phyloP scores from a whole-genome alignment of 2,797 vertebrate species.

The Eremophila alpestris region DNA sequence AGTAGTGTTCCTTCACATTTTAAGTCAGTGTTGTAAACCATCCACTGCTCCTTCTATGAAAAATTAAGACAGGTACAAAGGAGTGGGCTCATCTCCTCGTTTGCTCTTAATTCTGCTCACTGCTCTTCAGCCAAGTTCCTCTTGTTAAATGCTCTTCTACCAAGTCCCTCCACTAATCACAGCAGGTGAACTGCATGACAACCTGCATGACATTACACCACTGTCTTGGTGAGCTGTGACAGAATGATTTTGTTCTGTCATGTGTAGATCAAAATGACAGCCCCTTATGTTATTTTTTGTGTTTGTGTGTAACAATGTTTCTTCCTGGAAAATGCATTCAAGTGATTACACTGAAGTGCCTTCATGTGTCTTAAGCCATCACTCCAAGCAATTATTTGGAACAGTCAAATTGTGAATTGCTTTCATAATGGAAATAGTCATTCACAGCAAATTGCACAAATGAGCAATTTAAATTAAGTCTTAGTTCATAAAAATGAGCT shows the following conservation, averaged over 20 bases:
- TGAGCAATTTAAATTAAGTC: neutral
- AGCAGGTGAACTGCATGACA: neutral
- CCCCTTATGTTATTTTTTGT: neutral
- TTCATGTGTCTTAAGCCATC: neutral
- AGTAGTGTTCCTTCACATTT: neutral
- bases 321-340: neutral
- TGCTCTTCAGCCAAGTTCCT: neutral
- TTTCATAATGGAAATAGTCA: neutral
- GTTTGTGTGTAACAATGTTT: neutral
- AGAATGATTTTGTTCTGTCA: neutral
- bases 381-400: neutral
- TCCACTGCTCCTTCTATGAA: neutral
- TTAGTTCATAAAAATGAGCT: neutral
- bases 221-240: neutral
- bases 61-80: neutral
- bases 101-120: neutral
- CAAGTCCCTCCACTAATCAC: neutral
- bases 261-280: neutral
- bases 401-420: neutral
- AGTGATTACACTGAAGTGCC: neutral
- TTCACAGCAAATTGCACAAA: neutral
- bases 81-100: neutral
- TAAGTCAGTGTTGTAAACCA: neutral
- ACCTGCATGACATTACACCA: neutral
- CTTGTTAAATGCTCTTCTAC: neutral